phyloP scores from a whole-genome alignment of 1,140 invertebrate genomes.

The Papilio glaucus region DNA sequence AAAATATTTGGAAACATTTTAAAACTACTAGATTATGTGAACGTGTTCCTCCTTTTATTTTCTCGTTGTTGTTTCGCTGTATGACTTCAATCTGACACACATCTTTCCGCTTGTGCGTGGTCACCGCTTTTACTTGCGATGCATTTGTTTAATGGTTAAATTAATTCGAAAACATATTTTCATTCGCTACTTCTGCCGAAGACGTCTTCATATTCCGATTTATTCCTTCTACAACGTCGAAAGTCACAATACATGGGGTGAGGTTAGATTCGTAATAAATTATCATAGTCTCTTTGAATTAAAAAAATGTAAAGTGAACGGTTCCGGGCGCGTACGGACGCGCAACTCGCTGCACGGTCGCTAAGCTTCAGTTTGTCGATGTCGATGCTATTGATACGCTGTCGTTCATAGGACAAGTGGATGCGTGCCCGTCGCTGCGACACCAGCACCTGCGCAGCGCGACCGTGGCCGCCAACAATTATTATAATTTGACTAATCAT shows the following conservation, averaged over 20 bases:
- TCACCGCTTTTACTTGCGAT: constrained; percentile 75
- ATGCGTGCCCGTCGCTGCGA: constrained; percentile 80
- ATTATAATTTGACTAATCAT: constrained; percentile 86
- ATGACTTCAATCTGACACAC: constrained; percentile 73
- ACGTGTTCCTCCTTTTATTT: constrained; percentile 68
- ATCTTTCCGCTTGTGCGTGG: constrained; percentile 81
- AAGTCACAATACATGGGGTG: neutral
- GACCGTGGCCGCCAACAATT: constrained; percentile 84
- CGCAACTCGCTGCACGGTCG: constrained; percentile 58
- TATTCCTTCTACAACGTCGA: neutral
- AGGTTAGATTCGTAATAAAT: neutral
- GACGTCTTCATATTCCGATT: constrained; percentile 11
- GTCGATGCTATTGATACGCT: constrained; percentile 66
- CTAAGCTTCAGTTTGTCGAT: constrained; percentile 48
- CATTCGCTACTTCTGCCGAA: constrained; percentile 6
- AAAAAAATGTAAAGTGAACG: constrained; percentile 38
- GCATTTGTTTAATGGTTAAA: constrained; percentile 52
- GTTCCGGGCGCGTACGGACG: constrained; percentile 74
- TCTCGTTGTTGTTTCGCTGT: constrained; percentile 72
- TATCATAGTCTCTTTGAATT: neutral
- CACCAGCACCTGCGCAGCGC: constrained; percentile 78
- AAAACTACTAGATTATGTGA: constrained; percentile 71
- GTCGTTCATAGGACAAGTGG: constrained; percentile 83
- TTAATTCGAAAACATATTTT: neutral
- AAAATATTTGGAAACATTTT: constrained; percentile 62